Conservation (phyloP, 2,888 invertebrate species). For the Blera fallax region DNA sequence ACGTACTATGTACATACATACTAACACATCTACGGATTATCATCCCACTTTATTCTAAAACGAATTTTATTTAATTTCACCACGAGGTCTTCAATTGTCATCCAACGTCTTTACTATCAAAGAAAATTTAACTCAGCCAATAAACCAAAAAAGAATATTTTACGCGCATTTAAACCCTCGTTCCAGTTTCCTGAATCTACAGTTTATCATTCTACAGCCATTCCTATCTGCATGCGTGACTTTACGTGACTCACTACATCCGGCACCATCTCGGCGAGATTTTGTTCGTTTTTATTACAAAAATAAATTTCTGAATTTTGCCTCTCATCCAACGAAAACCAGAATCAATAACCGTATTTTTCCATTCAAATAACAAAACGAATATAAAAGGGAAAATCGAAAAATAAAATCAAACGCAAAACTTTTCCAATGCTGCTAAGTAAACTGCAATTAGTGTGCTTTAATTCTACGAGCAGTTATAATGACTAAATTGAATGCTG, state of each 20-base stretch:
- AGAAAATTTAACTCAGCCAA: not conserved
- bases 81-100: not conserved
- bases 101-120: not conserved
- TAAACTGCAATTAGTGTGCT: slow-evolving; percentile 23
- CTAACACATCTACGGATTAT: not conserved
- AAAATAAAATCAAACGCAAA: not conserved
- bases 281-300: slow-evolving; percentile 14
- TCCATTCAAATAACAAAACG: not conserved
- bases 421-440: not conserved
- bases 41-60: not conserved
- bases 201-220: not conserved
- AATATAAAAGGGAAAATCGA: not conserved
- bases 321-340: not conserved
- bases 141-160: not conserved
- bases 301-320: not conserved
- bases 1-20: too few species aligned
- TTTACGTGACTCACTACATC: slow-evolving; percentile 23
- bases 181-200: not conserved
- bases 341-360: slow-evolving; percentile 8
- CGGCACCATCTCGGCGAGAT: slow-evolving; percentile 23
- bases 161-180: not conserved
- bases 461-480: not conserved
- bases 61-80: not conserved
- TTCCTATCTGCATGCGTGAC: slow-evolving; percentile 5
- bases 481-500: slow-evolving; percentile 1